Conservation (phyloP, 1,140 invertebrate genomes). For the Atopsyche davidsoni region DNA sequence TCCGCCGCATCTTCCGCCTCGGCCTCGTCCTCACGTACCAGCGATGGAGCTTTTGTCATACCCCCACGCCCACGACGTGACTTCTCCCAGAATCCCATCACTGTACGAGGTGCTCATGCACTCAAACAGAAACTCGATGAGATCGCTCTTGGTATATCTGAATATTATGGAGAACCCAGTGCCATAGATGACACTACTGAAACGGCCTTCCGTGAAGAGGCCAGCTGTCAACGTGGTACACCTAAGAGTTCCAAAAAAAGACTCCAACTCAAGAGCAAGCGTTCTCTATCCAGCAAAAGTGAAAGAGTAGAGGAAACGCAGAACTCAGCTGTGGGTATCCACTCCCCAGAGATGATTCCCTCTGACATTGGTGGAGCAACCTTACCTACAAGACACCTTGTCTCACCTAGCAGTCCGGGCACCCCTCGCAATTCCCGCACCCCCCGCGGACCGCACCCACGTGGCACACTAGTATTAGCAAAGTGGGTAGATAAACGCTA, state of each 20-base stretch:
- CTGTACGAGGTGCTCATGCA: slow-evolving; percentile 42
- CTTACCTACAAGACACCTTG: too few relatives aligned
- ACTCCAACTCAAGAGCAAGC: slow-evolving; percentile 37
- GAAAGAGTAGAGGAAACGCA: slow-evolving; percentile 41
- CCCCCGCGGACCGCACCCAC: slow-evolving; percentile 32
- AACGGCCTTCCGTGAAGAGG: background rate
- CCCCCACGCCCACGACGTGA: slow-evolving; percentile 43
- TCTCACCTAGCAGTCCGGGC: too few relatives aligned
- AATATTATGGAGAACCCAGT: slow-evolving; percentile 24
- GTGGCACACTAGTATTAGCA: slow-evolving; percentile 52
- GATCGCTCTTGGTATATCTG: slow-evolving; percentile 40
- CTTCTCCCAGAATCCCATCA: slow-evolving; percentile 36
- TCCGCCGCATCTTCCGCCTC: slow-evolving; percentile 42
- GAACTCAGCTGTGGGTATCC: slow-evolving; percentile 40
- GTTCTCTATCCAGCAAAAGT: slow-evolving; percentile 40
- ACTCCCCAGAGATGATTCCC: slow-evolving; percentile 47
- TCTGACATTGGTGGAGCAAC: slow-evolving; percentile 39
- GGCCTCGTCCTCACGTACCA: slow-evolving; percentile 41
- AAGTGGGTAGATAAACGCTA: slow-evolving; percentile 60
- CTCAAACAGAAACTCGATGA: slow-evolving; percentile 44
- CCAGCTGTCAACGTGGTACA: slow-evolving; percentile 39
- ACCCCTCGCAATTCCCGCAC: too few relatives aligned
- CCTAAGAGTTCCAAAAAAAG: slow-evolving; percentile 48
- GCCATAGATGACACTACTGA: background rate
- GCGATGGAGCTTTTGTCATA: slow-evolving; percentile 44